Conservation (phyloP, 2,888 invertebrate species). For the Alloscopus bannaensis region DNA sequence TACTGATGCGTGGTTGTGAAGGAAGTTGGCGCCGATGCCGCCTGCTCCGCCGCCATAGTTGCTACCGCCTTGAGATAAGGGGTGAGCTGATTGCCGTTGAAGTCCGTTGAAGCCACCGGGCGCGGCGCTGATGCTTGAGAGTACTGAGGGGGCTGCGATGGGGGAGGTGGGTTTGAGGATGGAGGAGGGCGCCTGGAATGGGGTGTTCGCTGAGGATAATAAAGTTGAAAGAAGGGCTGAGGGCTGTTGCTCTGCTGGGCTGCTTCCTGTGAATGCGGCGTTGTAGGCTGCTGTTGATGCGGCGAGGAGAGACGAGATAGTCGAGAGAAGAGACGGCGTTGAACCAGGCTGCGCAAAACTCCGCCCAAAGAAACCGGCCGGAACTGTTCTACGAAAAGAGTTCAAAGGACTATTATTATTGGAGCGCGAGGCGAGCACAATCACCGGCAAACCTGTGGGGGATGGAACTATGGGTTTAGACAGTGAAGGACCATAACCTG, state of each 20-base stretch:
- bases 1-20: constrained; percentile 1
- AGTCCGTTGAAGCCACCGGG: constrained; percentile 15
- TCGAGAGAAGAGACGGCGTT: constrained; percentile 63
- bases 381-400: constrained; percentile 68
- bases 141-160: constrained; percentile 38
- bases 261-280: constrained; percentile 49
- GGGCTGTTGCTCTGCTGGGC: constrained; percentile 25
- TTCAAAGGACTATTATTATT: constrained; percentile 62
- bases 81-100: constrained; percentile 20
- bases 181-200: constrained; percentile 22
- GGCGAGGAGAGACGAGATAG: constrained; percentile 58
- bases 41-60: constrained; percentile 55
- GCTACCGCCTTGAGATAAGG: constrained; percentile 50
- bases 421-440: constrained; percentile 26
- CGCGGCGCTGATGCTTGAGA: constrained; percentile 33
- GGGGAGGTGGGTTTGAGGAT: constrained; percentile 32
- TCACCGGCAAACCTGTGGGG: too few species aligned
- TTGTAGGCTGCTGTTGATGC: constrained; percentile 60
- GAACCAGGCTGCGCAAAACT: constrained; percentile 59
- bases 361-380: constrained; percentile 63
- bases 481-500: constrained; percentile 66
- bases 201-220: constrained; percentile 44
- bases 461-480: constrained; percentile 39
- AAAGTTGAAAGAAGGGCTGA: constrained; percentile 53
- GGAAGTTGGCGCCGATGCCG: constrained; percentile 33